Evolutionary conservation across 1,140 invertebrate genomes (phyloP), one percentile per base, ranked within the genome.

Genomic region (Drosophila melanica): DNA sequence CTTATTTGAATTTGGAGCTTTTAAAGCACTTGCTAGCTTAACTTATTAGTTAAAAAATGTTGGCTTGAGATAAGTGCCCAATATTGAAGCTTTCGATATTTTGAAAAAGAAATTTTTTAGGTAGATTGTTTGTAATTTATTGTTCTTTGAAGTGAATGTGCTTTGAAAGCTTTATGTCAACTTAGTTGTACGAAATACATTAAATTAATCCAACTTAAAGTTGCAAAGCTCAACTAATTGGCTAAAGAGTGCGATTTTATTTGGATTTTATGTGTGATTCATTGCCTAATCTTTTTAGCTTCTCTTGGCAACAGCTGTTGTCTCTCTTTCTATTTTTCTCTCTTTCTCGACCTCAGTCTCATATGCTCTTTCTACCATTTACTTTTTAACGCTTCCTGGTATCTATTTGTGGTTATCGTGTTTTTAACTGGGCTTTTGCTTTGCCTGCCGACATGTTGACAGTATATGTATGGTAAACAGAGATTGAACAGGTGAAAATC

Each of bases 401-500:
- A 37, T 48, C 55, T 77, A 35, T 47, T 27, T 37, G 35, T 57
- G 64, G 35, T 67, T 51, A 48, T 59, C 65, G 54, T 59, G 37
- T 37, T 50, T 37, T 35, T 16, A 44, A 42, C 55, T 57, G 20
- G 23, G 39, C 23, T 44, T 30, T 58, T 33, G 41, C 23, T 14
- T 14, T 9, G 59, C 10, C 51, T 65, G 68, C 67, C 69, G 80
- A 80, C 78, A 80, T 55, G 54, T 69, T 71, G 75, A 64, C 75
- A 70, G 66, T 7, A 79, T n/a, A 33, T 79, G 71, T 79, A 69
- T 50, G 67, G 76, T 20, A 48, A 66, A 45, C 42, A 44, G 62
- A 66, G 53, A 77, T 73, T 77, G 77, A 84, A 77, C 81, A 75
- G 77, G 68, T 75, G 75, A 37, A 84, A 82, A 79, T 64, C 64